Evolutionary conservation across 2,888 invertebrate genomes (phyloP), one percentile per base, ranked within the genome.

Genomic region (Acleris emargana): DNA sequence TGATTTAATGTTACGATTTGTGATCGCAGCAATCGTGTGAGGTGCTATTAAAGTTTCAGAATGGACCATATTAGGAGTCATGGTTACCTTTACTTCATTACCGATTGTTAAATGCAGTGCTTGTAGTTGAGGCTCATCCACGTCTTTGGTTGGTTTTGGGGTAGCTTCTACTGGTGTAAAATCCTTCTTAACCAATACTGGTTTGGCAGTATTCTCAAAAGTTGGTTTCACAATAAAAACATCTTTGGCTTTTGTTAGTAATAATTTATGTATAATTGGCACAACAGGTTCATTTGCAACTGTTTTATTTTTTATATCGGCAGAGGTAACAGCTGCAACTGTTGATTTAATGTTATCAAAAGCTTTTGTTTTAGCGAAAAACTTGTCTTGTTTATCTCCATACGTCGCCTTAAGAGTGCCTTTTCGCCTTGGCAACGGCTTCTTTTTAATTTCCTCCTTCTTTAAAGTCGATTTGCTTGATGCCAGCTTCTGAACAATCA

Each of bases 401-500:
- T 93, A 93, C 0, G 93, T 93, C 42, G 92, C 90, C 78, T 92
- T 92, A 0, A 93, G 73, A 3, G 93, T 93, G 3, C 93, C 93
- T 74, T 93, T 93, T 62, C 93, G 80, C 71, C 93, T 81, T 2
- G 88, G 84, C 1, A 88, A 72, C 18, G 85, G 77, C 58, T 91
- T 92, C 69, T 93, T 92, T 70, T 83, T 87, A 28, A 75, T 64
- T 13, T 86, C 85, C 42, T 86, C 84, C 70, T 90, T 90, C 57
- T 87, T 89, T 3, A 68, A 66, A 52, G 76, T 68, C 16, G 71
- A 64, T 73, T 88, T 88, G 9, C 73, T 64, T 0, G 76, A 22
- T 13, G 77, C 58, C 2, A 80, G 54, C 72, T 90, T 92, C 69
- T 90, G 89, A 13, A 88, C 73, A 22, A 87, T 87, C 1, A 88